These are phyloP conservation scores for Pterobdella sp. DNA, from an alignment of 2,888 invertebrate species.

Conservation along the genomic window DNA sequence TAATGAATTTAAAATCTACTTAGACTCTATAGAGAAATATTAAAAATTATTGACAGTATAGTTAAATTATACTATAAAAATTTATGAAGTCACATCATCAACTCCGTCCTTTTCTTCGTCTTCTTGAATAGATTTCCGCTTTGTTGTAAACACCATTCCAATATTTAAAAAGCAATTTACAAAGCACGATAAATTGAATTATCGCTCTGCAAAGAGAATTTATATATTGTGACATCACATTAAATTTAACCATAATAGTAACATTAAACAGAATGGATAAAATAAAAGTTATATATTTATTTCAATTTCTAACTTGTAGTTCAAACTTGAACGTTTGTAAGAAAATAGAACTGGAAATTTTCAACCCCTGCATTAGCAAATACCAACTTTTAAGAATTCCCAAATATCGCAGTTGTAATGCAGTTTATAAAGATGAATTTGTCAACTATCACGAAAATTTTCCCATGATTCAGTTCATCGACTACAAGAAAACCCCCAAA, in stretches of 20 bases:
- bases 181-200: not conserved
- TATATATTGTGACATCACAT: not conserved
- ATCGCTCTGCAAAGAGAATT: not conserved
- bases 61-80: conserved; percentile 21
- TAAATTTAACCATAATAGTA: too few relatives aligned
- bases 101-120: conserved; percentile 20
- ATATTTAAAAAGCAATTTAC: conserved; percentile 8
- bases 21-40: not conserved
- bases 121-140: conserved; percentile 4
- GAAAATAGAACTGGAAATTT: not conserved
- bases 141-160: conserved; percentile 22
- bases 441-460: not conserved
- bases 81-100: not conserved
- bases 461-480: not conserved
- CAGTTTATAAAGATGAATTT: not conserved
- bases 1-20: too few relatives aligned
- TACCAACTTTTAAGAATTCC: not conserved
- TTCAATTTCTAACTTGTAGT: not conserved
- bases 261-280: too few relatives aligned
- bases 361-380: not conserved
- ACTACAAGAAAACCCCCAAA: not conserved
- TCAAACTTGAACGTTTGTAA: not conserved
- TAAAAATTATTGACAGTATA: conserved; percentile 22
- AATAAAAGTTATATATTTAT: not conserved
- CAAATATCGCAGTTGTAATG: not conserved